Evolutionary conservation across 2,113 vertebrate species (phyloP), one percentile per base, ranked within the genome.

Genomic region (Hemiprocne comata): DNA sequence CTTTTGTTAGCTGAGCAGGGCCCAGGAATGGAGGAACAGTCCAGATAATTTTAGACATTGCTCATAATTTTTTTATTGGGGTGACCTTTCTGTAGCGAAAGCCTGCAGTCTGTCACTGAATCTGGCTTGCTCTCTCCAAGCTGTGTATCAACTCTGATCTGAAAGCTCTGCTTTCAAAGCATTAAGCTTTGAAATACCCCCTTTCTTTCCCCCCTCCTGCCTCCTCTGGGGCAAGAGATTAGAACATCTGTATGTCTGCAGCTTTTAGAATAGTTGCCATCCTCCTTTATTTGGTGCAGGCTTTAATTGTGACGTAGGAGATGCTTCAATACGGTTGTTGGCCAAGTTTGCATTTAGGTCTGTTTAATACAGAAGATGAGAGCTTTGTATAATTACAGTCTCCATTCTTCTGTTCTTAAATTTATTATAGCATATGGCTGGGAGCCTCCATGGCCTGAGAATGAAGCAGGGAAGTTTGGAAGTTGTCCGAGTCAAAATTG

Each of bases 21-120:
- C 82, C 48, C 4, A 6, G 38, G 51, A 91, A 66, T 42, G 54
- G 40, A 80, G 85, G 67, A 95, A 67, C 75, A 62, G 92, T 85
- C 88, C 64, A 70, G 88, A 93, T 93, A 96, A 96, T 94, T 95
- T 95, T 93, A 97, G 88, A 88, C 21, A 21, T 80, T 70, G 67
- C 88, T 97, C 16, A 76, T 92, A 50, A 85, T 85, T 82, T 85
- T 87, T 83, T 96, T 80, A 83, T 88, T 84, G 82, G 81, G 57
- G 75, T 95, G 92, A 93, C 95, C 92, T 96, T 95, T 94, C 60
- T 62, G 40, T 54, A 88, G 79, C 0, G 0, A 54, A 75, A 94
- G 40, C 64, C 64, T 93, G 79, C 88, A 88, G 90, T 95, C 90
- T 97, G 95, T 77, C 85, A 46, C 71, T 58, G 88, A 67, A 67